A percentile compares a stretch with the other conserved stretches of the same genome.
phyloP scores from a whole-genome alignment of 2,113 vertebrate genomes.

The Callipepla californica region DNA sequence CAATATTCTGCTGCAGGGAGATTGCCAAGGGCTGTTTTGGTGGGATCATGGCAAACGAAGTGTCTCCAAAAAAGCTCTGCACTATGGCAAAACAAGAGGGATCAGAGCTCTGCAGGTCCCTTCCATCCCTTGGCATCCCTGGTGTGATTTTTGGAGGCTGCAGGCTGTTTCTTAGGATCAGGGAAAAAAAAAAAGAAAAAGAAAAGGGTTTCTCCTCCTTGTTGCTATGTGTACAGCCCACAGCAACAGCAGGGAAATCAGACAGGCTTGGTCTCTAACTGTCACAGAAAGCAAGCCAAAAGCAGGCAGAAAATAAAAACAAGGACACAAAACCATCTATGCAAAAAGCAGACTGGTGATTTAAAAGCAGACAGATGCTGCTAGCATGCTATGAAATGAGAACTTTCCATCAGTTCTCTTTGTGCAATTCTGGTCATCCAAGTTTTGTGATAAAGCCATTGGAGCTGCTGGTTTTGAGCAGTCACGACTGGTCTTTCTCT shows the following conservation, averaged over 20 bases:
- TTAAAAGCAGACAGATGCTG: not conserved
- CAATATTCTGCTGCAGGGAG: not conserved
- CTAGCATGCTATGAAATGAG: fast-evolving
- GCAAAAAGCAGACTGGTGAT: not conserved
- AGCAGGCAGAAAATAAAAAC: not conserved
- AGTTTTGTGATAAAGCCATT: not conserved
- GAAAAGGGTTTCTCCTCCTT: not conserved
- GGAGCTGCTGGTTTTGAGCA: not conserved
- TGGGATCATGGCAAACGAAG: not conserved
- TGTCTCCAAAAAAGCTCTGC: not conserved
- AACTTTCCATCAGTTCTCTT: not conserved
- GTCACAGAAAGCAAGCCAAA: not conserved
- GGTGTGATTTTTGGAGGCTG: not conserved
- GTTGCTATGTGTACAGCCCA: conserved; percentile 33
- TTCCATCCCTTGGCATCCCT: not conserved
- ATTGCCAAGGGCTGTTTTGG: not conserved
- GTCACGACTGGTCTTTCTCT: not conserved
- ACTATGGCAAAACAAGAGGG: not conserved
- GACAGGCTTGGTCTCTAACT: not conserved
- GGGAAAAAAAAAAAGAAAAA: not conserved
- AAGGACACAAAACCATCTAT: not conserved
- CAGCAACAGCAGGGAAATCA: not conserved
- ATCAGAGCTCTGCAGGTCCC: not conserved
- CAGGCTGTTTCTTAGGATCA: not conserved
- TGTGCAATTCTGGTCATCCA: not conserved